Percentiles rank a stretch among this genome's conserved stretches.
phyloP scores from a whole-genome alignment of 2,888 invertebrate genomes.

The Ferrisia virgata region DNA sequence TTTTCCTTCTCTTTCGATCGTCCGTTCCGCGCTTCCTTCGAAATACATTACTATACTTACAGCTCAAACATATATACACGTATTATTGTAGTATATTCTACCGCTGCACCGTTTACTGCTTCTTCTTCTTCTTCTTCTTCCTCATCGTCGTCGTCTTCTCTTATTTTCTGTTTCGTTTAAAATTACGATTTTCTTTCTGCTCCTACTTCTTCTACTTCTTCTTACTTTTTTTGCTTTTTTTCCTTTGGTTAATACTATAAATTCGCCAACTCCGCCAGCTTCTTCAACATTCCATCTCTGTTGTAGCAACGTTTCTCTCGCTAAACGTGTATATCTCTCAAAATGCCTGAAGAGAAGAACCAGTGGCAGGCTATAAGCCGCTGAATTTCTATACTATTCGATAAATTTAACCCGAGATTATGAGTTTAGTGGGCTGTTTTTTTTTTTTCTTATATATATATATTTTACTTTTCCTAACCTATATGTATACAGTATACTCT shows the following conservation, averaged over 20 bases:
- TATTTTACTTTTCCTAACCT: too few species aligned
- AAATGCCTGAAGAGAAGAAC: too few species aligned
- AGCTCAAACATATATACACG: too few species aligned
- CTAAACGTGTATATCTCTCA: too few species aligned
- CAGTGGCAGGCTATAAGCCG: not conserved
- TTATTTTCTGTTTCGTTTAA: conserved; percentile 5
- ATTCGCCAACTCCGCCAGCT: not conserved
- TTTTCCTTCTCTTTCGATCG: not conserved
- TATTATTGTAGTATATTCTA: too few species aligned
- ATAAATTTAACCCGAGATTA: not conserved
- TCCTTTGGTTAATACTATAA: not conserved
- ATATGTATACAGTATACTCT: too few species aligned
- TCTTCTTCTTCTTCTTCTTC: not conserved
- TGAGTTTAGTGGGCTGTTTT: not conserved
- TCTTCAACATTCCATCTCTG: too few species aligned
- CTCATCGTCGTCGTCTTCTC: not conserved
- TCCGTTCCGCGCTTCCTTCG: not conserved
- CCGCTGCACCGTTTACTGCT: too few species aligned
- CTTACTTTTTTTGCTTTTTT: too few species aligned
- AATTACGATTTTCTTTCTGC: conserved; percentile 10
- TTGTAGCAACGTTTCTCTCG: too few species aligned
- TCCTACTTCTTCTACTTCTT: too few species aligned
- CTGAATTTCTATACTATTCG: not conserved
- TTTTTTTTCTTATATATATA: not conserved
- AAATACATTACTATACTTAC: too few species aligned